A percentile compares a stretch with the other conserved stretches of the same genome.
phyloP scores from a whole-genome alignment of 2,797 vertebrate species.

The Hydrolagus colliei region DNA sequence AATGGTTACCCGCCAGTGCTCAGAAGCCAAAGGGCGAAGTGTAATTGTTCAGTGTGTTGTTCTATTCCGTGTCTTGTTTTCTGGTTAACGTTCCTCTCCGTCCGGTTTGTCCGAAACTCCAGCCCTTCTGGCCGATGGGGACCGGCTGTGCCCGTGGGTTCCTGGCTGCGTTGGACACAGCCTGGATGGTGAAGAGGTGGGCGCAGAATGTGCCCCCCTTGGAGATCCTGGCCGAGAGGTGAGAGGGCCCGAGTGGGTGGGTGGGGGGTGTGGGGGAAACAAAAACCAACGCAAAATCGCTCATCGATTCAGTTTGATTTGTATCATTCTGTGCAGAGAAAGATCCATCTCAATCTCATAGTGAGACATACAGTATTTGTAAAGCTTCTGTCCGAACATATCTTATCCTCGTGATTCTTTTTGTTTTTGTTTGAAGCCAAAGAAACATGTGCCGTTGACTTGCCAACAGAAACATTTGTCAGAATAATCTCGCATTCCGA shows the following conservation, averaged over 20 bases:
- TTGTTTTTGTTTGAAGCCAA: too few relatives aligned
- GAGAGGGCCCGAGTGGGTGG: slow-evolving; percentile 25
- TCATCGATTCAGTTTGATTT: too few relatives aligned
- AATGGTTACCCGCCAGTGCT: too few relatives aligned
- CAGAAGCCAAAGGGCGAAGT: too few relatives aligned
- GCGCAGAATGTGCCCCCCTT: slow-evolving; percentile 69
- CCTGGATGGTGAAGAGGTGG: slow-evolving; percentile 95
- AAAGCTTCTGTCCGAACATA: too few relatives aligned
- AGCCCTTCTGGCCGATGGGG: slow-evolving; percentile 99
- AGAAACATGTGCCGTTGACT: background rate
- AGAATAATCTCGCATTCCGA: background rate
- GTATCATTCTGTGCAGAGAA: too few relatives aligned
- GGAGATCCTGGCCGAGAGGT: slow-evolving; percentile 91
- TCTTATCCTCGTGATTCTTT: too few relatives aligned
- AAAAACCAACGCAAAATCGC: background rate
- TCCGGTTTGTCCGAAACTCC: slow-evolving; percentile 31
- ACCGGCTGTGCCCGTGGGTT: slow-evolving; percentile 94
- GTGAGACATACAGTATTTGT: too few relatives aligned
- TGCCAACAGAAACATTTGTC: background rate
- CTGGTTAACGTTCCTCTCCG: background rate
- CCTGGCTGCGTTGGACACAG: slow-evolving; percentile 86
- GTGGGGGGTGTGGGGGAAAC: too few relatives aligned
- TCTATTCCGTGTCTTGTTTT: background rate
- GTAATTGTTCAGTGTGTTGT: too few relatives aligned
- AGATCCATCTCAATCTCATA: too few relatives aligned